phyloP scores from a whole-genome alignment of 2,888 invertebrate genomes.

The Limulus polyphemus region DNA sequence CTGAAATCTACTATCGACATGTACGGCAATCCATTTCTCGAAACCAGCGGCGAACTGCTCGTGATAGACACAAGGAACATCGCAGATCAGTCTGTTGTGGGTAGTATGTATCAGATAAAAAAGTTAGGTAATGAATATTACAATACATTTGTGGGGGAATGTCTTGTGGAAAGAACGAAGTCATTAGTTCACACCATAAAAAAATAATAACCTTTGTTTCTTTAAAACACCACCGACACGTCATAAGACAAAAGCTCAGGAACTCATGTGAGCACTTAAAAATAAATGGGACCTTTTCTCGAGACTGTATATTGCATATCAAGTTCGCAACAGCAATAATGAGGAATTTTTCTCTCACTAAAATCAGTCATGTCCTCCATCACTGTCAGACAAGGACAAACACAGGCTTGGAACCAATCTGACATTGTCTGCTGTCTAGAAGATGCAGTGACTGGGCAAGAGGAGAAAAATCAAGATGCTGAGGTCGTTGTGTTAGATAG shows the following conservation, averaged over 20 bases:
- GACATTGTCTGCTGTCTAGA: not conserved
- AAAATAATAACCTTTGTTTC: too few relatives aligned
- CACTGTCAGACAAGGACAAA: not conserved
- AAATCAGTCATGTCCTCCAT: not conserved
- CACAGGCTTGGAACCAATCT: not conserved
- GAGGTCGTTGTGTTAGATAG: not conserved
- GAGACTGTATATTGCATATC: not conserved
- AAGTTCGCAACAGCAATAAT: not conserved
- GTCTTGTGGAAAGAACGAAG: too few relatives aligned
- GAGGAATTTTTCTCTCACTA: not conserved
- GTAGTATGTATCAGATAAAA: too few relatives aligned
- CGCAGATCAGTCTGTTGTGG: not conserved
- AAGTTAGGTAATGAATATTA: too few relatives aligned
- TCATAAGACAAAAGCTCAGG: not conserved
- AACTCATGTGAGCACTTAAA: not conserved
- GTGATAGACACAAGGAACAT: not conserved
- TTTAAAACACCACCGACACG: not conserved
- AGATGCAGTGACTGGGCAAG: not conserved
- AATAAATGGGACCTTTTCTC: not conserved
- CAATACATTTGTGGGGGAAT: too few relatives aligned
- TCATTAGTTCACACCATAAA: too few relatives aligned
- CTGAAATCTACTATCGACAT: not conserved
- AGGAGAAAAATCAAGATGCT: not conserved
- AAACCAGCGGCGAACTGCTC: not conserved
- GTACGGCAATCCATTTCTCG: not conserved